Percentiles rank a stretch among this genome's conserved stretches.
Conservation (phyloP, 1,140 invertebrate genomes). For the Musca domestica region DNA sequence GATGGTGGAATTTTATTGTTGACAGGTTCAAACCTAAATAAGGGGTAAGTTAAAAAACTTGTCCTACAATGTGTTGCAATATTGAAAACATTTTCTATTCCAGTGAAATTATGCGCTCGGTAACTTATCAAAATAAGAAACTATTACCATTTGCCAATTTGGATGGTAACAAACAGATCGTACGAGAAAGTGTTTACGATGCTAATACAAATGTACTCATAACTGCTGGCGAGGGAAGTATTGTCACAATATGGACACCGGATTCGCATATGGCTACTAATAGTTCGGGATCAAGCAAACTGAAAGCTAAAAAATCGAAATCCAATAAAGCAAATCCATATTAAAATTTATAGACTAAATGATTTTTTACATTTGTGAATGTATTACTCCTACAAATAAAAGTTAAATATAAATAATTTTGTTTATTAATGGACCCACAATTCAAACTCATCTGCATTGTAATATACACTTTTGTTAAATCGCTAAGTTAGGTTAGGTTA, state of each 20-base stretch:
- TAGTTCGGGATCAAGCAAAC: not conserved
- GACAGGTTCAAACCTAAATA: constrained; percentile 61
- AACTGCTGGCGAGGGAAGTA: constrained; percentile 66
- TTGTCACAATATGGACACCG: constrained; percentile 62
- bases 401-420: no score
- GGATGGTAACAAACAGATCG: constrained; percentile 64
- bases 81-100: constrained; percentile 3
- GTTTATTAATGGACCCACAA: no score
- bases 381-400: no score
- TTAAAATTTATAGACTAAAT: not conserved
- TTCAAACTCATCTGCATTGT: no score
- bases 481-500: no score
- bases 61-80: not conserved
- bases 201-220: constrained; percentile 55
- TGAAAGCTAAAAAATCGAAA: not conserved
- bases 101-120: constrained; percentile 60
- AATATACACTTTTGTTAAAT: no score
- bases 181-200: constrained; percentile 65
- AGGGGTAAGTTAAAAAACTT: constrained; percentile 43
- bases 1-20: constrained; percentile 58
- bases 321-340: constrained; percentile 1
- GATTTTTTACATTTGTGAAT: no score
- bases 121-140: constrained; percentile 56
- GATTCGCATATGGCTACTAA: not conserved
- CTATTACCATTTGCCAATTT: constrained; percentile 60